Evolutionary conservation across 2,797 vertebrate species (phyloP), one percentile per base, ranked within the genome.

Genomic region (Protosalanx chinensis): DNA sequence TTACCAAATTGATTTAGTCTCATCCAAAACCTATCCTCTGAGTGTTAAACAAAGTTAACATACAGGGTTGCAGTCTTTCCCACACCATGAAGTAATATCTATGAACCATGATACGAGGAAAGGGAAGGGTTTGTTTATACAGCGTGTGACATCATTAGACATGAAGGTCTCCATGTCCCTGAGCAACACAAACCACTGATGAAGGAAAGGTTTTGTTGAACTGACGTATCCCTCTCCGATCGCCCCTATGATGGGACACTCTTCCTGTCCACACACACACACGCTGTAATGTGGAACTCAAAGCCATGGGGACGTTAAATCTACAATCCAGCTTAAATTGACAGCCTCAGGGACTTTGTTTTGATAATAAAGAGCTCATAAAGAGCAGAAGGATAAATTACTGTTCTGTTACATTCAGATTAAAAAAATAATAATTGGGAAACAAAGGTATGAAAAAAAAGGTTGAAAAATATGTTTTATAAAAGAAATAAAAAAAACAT

Each of bases 251-350:
- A 62, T 64, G 63, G 46, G 46, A 71, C 30, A 51, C 33, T n/a
- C 35, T 13, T 33, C 46, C 49, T 64, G 46, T 33, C 29, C 27
- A 64, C 69, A 71, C 27, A 64, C 69, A 71, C 51, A 56, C 6
- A 56, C 18, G 53, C 41, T 64, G 41, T 49, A 12, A 51, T 46
- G 53, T 62, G 30, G 59, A 29, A 29, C 60, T 33, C 46, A 71
- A 23, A 27, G 29, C 60, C 46, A 53, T 51, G n/a, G 29, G 61
- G 69, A 32, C 29, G 0, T 49, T 15, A 35, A 15, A 13, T 13
- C 10, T 12, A 46, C 51, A 51, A 16, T 56, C 15, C 51, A 56
- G 51, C 18, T 56, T 0, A 6, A 56, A 56, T 3, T 56, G 51
- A 16, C 51, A 56, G 51, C 51, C 16, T 5, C 41, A 46, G 41